phyloP scores from a whole-genome alignment of 2,113 vertebrate species.

The Tragelaphus scriptus region DNA sequence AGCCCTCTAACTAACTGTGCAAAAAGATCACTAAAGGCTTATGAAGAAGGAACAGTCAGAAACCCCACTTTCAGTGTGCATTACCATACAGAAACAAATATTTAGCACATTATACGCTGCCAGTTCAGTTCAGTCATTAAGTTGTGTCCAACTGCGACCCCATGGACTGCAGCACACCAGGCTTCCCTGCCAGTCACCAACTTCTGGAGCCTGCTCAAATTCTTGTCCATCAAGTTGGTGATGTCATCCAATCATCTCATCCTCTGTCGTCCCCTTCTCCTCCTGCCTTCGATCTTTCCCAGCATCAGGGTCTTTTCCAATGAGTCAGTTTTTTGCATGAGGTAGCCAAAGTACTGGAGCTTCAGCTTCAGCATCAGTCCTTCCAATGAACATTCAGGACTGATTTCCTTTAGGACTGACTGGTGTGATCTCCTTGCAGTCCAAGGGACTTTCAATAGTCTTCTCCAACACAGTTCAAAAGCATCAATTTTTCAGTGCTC shows the following conservation, averaged over 20 bases:
- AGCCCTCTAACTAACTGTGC: not conserved
- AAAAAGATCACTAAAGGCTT: not conserved
- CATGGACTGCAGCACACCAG: not conserved
- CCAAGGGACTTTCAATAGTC: not conserved
- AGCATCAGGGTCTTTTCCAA: not conserved
- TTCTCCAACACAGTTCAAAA: not conserved
- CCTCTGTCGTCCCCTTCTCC: not conserved
- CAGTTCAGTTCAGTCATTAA: not conserved
- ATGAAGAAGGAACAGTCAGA: not conserved
- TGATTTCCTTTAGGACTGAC: not conserved
- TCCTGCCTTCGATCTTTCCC: not conserved
- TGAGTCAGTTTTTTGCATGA: not conserved
- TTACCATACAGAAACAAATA: not conserved
- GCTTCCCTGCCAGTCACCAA: not conserved
- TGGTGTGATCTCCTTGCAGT: not conserved
- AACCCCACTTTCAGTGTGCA: not conserved
- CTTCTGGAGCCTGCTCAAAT: not conserved
- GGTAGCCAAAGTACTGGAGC: not conserved
- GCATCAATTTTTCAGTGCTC: not conserved
- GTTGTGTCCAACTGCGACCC: not conserved
- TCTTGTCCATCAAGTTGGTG: not conserved
- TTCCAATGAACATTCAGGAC: not conserved
- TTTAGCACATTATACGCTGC: not conserved
- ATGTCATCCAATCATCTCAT: not conserved
- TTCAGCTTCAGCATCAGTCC: not conserved